Evolutionary conservation across 2,888 invertebrate species (phyloP), one percentile per base, ranked within the genome.

Genomic region (Chorisops tibialis): DNA sequence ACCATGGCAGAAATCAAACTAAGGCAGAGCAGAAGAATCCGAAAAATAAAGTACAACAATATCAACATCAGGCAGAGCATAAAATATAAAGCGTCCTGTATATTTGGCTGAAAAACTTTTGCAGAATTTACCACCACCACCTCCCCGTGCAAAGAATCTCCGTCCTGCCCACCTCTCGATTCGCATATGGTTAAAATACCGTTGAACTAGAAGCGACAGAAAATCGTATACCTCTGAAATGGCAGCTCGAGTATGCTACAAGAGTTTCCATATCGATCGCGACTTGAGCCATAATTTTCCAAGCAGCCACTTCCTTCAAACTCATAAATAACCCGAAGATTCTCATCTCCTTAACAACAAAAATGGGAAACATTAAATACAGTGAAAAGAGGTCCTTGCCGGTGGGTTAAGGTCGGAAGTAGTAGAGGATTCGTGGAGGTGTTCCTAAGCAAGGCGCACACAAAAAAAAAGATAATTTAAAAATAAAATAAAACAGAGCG

Each of bases 311-410:
- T 64, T 64, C 64, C 64, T 64, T 64, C 64, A 64, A 64, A 64
- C 61, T 64, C 64, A 64, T 64, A 64, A 64, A 64, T 64, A 64
- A 64, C 64, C 51, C 64, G 59, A 64, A 64, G 64, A 64, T 64
- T 64, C 64, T 64, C 64, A 64, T 64, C 64, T 64, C 58, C 64
- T 61, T 62, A 64, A 64, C 64, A 64, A 64, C 64, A 64, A 64
- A 64, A 64, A 63, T 63, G 61, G 63, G 39, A 52, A 64, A 64
- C 64, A 64, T 64, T 64, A 64, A 64, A 64, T 59, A 64, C 61
- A 62, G 56, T 56, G 50, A 54, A 52, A 60, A 6, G 19, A 30
- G 41, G 52, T 41, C 52, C 52, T 54, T 54, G 39, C 19, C 16
- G 30, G 9, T 11, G 19, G 18, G 38, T 14, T n/a, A 16, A 43